A percentile compares a stretch with the other conserved stretches of the same genome.
Evolutionary conservation across 2,888 invertebrate species (phyloP).

Genomic region (Eristalis arbustorum): DNA sequence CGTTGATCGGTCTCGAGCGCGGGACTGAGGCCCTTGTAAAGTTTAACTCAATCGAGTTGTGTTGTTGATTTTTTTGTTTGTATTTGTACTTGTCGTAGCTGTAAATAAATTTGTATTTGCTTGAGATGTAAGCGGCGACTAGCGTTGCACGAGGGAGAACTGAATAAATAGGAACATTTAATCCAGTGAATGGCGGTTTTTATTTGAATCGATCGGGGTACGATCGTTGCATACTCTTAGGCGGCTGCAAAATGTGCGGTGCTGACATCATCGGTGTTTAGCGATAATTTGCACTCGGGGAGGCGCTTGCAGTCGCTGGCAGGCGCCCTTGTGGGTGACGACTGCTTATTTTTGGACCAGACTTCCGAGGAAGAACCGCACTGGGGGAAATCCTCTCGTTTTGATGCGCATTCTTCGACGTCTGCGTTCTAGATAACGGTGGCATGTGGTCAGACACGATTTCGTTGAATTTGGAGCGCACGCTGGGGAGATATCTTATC

Average conservation of each 20-base stretch:
- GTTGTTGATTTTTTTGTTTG: neutral
- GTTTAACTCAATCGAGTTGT: constrained; percentile 12
- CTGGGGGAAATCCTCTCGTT: neutral
- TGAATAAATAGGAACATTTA: constrained; percentile 40
- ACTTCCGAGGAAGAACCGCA: neutral
- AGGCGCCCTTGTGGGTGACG: neutral
- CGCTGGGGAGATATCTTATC: neutral
- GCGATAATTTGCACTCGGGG: neutral
- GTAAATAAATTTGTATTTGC: constrained; percentile 9
- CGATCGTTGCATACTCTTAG: constrained; percentile 18
- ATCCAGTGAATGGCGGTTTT: neutral
- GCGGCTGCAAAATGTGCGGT: neutral
- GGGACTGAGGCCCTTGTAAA: neutral
- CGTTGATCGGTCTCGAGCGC: neutral
- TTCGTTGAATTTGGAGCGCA: neutral
- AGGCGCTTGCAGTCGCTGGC: neutral
- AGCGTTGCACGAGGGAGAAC: neutral
- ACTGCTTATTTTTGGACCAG: constrained; percentile 8
- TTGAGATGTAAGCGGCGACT: neutral
- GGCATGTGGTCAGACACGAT: neutral
- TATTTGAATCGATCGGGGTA: neutral
- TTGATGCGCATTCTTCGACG: neutral
- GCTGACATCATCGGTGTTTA: neutral
- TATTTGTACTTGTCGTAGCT: neutral
- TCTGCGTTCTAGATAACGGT: neutral